A percentile compares a stretch with the other conserved stretches of the same genome.
phyloP scores from a whole-genome alignment of 2,113 vertebrate species.

The Perccottus glenii region DNA sequence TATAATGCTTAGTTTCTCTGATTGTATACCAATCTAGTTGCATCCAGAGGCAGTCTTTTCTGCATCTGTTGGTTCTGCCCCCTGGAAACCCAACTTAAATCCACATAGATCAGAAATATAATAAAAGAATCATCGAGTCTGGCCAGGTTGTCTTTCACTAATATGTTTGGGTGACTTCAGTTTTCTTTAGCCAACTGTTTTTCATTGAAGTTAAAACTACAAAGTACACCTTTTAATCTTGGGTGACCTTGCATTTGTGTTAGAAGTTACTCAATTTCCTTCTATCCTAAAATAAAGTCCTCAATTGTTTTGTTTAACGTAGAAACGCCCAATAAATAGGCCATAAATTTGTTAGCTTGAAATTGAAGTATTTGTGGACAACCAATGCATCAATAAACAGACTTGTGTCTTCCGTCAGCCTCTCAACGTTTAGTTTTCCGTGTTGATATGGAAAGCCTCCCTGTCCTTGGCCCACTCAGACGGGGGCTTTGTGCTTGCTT shows the following conservation, averaged over 20 bases:
- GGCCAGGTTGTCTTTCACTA: no score
- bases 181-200: no score
- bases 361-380: conserved; percentile 58
- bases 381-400: conserved; percentile 47
- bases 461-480: conserved; percentile 67
- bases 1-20: no score
- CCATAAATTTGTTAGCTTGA: conserved; percentile 38
- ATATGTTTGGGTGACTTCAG: no score
- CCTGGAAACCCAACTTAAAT: no score
- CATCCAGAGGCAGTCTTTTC: no score
- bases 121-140: no score
- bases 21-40: no score
- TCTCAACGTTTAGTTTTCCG: conserved; percentile 67
- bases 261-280: conserved; percentile 25
- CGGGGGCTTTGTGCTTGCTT: conserved; percentile 75
- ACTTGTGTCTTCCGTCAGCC: conserved; percentile 47
- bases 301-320: conserved; percentile 6
- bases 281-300: conserved; percentile 24
- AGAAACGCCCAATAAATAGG: conserved; percentile 21
- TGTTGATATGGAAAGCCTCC: conserved; percentile 69
- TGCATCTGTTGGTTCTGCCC: no score
- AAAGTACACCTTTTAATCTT: conserved; percentile 18
- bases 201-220: background rate
- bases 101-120: no score
- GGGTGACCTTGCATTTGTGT: conserved; percentile 15